Evolutionary conservation across 2,797 vertebrate species (phyloP).

Genomic region (Typhlichthys subterraneus): DNA sequence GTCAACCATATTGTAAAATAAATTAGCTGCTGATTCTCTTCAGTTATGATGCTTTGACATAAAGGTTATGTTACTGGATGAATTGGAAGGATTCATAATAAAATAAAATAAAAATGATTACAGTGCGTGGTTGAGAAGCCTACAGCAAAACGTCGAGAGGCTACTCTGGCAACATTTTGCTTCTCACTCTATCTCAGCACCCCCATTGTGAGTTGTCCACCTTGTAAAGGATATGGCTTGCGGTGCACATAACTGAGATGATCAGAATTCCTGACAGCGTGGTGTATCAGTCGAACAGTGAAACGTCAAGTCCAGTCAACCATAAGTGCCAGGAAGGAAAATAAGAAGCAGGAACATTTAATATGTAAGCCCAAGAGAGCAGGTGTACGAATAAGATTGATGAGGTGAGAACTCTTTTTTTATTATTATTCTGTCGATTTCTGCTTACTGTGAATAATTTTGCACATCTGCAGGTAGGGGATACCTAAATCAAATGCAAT

Average conservation of each 20-base stretch:
- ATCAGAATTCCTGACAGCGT: slow-evolving; percentile 57
- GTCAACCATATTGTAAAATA: too few species aligned
- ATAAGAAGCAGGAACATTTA: not conserved
- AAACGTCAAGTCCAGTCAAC: slow-evolving; percentile 52
- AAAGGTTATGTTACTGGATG: too few species aligned
- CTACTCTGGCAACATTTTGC: slow-evolving; percentile 21
- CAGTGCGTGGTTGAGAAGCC: too few species aligned
- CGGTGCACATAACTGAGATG: slow-evolving; percentile 59
- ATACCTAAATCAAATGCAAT: slow-evolving; percentile 23
- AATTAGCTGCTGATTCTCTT: too few species aligned
- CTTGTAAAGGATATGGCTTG: slow-evolving; percentile 61
- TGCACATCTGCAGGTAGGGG: slow-evolving; percentile 29
- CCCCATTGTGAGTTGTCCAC: slow-evolving; percentile 37
- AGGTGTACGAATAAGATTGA: slow-evolving; percentile 58
- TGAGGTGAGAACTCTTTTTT: slow-evolving; percentile 63
- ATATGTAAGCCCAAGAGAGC: slow-evolving; percentile 34
- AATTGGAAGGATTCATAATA: too few species aligned
- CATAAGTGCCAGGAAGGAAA: slow-evolving; percentile 34
- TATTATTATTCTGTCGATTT: slow-evolving; percentile 34
- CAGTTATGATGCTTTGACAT: too few species aligned
- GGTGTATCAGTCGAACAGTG: slow-evolving; percentile 51
- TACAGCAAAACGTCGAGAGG: slow-evolving; percentile 26
- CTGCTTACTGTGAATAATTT: slow-evolving; percentile 30
- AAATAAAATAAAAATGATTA: too few species aligned
- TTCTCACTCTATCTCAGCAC: slow-evolving; percentile 22